A percentile compares a stretch with the other conserved stretches of the same genome.
phyloP scores from a whole-genome alignment of 2,888 invertebrate genomes.

The Caenorhabditis sinica region DNA sequence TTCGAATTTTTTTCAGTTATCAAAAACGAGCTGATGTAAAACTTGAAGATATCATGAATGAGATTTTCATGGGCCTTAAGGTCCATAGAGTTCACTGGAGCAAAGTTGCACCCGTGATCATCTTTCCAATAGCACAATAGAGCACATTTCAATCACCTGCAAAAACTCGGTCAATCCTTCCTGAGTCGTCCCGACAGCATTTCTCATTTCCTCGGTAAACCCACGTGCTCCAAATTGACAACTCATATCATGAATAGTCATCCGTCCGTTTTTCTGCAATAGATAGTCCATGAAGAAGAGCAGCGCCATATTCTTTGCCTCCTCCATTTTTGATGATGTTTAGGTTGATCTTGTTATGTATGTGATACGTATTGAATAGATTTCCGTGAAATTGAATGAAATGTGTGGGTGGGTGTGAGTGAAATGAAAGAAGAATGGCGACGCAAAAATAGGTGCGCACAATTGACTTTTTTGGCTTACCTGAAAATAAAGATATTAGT shows the following conservation, averaged over 20 bases:
- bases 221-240: slow-evolving; percentile 99
- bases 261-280: slow-evolving; percentile 89
- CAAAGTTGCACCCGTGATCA: no score
- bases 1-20: no score
- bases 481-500: slow-evolving; percentile 44
- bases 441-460: slow-evolving; percentile 19
- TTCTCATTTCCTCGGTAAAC: slow-evolving; percentile 98
- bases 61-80: no score
- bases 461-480: slow-evolving; percentile 69
- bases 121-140: no score
- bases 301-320: slow-evolving; percentile 90
- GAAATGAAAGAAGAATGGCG: neutral
- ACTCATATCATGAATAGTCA: slow-evolving; percentile 89
- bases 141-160: slow-evolving; percentile 53
- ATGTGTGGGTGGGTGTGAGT: no score
- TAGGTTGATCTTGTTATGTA: no score
- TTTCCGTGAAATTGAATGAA: slow-evolving; percentile 35
- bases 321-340: slow-evolving; percentile 74
- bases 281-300: slow-evolving; percentile 98
- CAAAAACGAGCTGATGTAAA: no score
- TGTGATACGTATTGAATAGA: slow-evolving; percentile 19
- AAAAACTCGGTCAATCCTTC: slow-evolving; percentile 94
- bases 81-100: no score
- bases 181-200: slow-evolving; percentile 85
- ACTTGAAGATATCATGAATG: no score